Base-by-base conservation (phyloP, 2,113 vertebrate genomes). In the Sclerurus mexicanus region DNA sequence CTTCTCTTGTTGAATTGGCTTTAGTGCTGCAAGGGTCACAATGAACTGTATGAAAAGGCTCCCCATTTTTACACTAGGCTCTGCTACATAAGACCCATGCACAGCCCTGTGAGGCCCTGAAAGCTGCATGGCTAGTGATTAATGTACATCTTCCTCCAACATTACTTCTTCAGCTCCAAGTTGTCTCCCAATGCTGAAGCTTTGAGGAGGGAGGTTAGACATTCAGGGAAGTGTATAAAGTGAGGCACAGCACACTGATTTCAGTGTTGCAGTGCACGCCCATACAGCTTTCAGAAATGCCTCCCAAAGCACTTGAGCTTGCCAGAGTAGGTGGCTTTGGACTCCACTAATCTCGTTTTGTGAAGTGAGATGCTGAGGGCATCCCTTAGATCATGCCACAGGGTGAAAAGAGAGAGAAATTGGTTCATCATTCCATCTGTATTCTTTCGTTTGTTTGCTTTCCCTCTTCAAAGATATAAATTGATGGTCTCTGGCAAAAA, bases 321-420 rank as follows among this genome's bases (percentile, higher is more conserved):
- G 40, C 47, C 52, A 42, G 53, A 28, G 42, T 5, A 1, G 47
- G 49, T 60, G 37, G 50, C 79, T 90, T 53, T 63, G 94, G n/a
- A 49, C 30, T 87, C 80, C 37, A 64, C 49, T 81, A 74, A 85
- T 53, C 23, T 79, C 74, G 80, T 86, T 91, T 88, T 83, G 79
- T 2, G 2, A 95, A 96, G 85, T 74, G 37, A 80, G 39, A 74
- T 94, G 50, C 21, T 90, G 37, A 42, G 33, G 62, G 21, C 85
- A 33, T 96, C 50, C 85, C 83, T 79, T 84, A 77, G 63, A 90
- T 89, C 31, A 66, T 77, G 69, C 40, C 47, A 86, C n/a, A n/a
- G 60, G 22, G 80, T 87, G 93, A 91, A 91, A 94, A 81, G 72
- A 84, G 40, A 86, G 37, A 75, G 37, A 50, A 90, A 92, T 56